Evolutionary conservation across 2,797 vertebrate genomes (phyloP).

Genomic region (Clarias platycephalus): DNA sequence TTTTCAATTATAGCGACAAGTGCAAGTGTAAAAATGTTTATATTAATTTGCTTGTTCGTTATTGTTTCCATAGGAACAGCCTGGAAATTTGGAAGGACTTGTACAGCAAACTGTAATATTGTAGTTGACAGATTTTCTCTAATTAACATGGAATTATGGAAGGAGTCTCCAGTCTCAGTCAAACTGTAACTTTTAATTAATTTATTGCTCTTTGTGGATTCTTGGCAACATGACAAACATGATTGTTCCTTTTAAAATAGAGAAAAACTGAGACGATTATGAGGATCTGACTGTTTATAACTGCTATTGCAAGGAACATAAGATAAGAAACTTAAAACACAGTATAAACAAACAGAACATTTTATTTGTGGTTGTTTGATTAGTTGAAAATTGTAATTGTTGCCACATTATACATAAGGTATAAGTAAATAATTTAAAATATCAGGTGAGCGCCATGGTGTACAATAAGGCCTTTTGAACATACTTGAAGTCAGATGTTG

Average conservation of each 20-base stretch:
- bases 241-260: neutral
- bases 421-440: neutral
- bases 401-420: neutral
- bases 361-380: neutral
- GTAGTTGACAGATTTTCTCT: neutral
- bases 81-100: neutral
- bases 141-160: neutral
- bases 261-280: neutral
- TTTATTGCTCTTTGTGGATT: neutral
- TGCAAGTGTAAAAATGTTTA: neutral
- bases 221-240: neutral
- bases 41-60: neutral
- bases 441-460: neutral
- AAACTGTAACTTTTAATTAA: neutral
- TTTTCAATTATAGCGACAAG: neutral
- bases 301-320: too few relatives aligned
- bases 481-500: neutral
- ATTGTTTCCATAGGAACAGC: neutral
- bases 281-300: neutral
- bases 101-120: neutral
- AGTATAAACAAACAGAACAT: neutral
- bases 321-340: neutral
- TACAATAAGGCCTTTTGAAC: neutral
- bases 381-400: neutral
- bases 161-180: neutral